phyloP scores from a whole-genome alignment of 2,797 vertebrate genomes.

The Etheostoma nigrum region DNA sequence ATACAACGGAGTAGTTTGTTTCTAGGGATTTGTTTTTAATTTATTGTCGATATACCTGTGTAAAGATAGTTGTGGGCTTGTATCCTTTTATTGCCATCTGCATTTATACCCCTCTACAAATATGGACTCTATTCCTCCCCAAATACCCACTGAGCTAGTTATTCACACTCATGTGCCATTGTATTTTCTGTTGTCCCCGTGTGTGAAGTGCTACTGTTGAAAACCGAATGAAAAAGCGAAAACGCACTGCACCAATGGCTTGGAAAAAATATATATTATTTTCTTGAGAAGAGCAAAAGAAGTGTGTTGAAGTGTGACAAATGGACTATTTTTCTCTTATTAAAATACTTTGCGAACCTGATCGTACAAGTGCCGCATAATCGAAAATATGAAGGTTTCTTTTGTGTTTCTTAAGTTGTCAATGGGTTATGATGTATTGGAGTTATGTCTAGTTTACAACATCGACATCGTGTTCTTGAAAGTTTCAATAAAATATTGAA shows the following conservation, averaged over 20 bases:
- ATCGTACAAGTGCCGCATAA: slow-evolving; percentile 87
- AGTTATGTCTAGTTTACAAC: slow-evolving; percentile 85
- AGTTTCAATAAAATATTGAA: slow-evolving; percentile 97
- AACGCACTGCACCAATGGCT: slow-evolving; percentile 87
- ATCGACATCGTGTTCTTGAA: slow-evolving; percentile 89
- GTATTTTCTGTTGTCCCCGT: slow-evolving; percentile 82
- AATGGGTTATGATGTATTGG: slow-evolving; percentile 87
- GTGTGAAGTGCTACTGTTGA: slow-evolving; percentile 84
- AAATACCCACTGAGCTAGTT: slow-evolving; percentile 79
- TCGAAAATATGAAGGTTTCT: slow-evolving; percentile 89
- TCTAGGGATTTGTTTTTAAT: slow-evolving; percentile 96
- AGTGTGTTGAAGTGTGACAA: slow-evolving; percentile 78
- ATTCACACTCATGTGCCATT: slow-evolving; percentile 85
- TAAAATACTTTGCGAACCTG: slow-evolving; percentile 79
- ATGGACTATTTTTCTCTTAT: slow-evolving; percentile 81
- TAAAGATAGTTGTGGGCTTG: slow-evolving; percentile 90
- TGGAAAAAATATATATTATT: slow-evolving; percentile 51
- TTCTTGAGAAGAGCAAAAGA: slow-evolving; percentile 49
- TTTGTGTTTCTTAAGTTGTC: slow-evolving; percentile 91
- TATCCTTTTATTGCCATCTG: slow-evolving; percentile 82
- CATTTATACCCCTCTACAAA: slow-evolving; percentile 84
- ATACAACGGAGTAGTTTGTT: slow-evolving; percentile 96
- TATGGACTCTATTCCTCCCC: slow-evolving; percentile 70
- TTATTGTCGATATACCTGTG: slow-evolving; percentile 98
- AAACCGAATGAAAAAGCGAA: slow-evolving; percentile 79